phyloP scores from a whole-genome alignment of 1,140 invertebrate species.

The Watersipora subatra region DNA sequence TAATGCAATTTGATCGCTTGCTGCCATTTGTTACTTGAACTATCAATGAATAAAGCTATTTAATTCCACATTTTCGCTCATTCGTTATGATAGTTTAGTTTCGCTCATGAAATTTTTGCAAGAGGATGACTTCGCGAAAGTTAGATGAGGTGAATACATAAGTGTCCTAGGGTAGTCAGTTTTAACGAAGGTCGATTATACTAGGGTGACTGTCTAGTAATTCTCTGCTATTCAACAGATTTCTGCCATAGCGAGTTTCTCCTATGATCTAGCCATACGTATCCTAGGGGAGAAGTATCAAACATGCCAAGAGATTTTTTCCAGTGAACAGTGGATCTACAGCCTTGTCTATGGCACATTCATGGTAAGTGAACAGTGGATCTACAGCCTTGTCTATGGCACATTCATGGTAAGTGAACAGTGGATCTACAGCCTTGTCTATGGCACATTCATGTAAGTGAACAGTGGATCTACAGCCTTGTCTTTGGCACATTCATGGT shows the following conservation, averaged over 20 bases:
- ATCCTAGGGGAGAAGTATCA: neutral
- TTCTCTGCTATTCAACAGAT: neutral
- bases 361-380: neutral
- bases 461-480: constrained; percentile 43
- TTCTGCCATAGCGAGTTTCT: neutral
- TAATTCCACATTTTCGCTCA: neutral
- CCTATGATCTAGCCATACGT: neutral
- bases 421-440: constrained; percentile 7
- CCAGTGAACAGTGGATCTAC: neutral
- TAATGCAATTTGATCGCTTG: too few species aligned
- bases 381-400: neutral
- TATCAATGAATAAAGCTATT: too few species aligned
- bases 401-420: neutral
- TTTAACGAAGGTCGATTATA: neutral
- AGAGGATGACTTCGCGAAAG: neutral
- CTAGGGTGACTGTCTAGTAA: neutral
- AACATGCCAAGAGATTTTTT: neutral
- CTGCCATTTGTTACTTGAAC: too few species aligned
- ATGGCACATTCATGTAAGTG: constrained; percentile 33
- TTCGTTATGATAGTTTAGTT: neutral
- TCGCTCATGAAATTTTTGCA: neutral
- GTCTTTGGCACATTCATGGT: constrained; percentile 40
- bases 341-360: neutral
- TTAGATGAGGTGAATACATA: neutral
- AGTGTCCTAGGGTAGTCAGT: neutral